Conservation (phyloP, 2,113 vertebrate genomes). For the Trematocara nigrifrons region DNA sequence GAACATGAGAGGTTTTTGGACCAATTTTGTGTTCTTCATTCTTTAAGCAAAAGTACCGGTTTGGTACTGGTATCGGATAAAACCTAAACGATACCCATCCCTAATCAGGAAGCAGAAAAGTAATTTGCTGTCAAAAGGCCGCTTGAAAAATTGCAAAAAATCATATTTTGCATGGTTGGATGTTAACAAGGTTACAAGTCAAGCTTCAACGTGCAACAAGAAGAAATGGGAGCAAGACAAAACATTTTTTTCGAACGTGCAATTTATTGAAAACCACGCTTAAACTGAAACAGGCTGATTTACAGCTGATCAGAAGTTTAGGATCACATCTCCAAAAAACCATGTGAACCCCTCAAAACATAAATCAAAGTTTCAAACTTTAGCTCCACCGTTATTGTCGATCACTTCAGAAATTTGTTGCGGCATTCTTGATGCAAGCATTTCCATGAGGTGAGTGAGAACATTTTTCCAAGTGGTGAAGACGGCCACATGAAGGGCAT, state of each 20-base stretch:
- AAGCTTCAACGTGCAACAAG: not conserved
- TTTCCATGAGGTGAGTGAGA: not conserved
- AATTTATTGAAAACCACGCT: not conserved
- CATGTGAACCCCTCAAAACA: not conserved
- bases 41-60: too few relatives aligned
- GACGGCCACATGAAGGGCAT: not conserved
- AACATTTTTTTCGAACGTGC: accelerated
- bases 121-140: not conserved
- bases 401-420: not conserved
- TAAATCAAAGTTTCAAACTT: not conserved
- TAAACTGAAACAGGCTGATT: not conserved
- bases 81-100: too few relatives aligned
- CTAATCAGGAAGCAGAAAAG: not conserved
- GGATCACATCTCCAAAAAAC: not conserved
- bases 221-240: not conserved
- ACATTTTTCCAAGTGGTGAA: not conserved
- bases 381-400: not conserved
- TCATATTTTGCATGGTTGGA: not conserved
- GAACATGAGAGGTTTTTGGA: too few relatives aligned
- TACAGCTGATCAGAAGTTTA: not conserved
- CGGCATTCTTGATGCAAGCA: not conserved
- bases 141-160: not conserved
- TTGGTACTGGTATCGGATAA: too few relatives aligned
- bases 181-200: not conserved
- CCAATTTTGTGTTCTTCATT: too few relatives aligned